Base-by-base conservation (phyloP, 92 coral and sea anemone genomes). In the Muricea muricata region DNA sequence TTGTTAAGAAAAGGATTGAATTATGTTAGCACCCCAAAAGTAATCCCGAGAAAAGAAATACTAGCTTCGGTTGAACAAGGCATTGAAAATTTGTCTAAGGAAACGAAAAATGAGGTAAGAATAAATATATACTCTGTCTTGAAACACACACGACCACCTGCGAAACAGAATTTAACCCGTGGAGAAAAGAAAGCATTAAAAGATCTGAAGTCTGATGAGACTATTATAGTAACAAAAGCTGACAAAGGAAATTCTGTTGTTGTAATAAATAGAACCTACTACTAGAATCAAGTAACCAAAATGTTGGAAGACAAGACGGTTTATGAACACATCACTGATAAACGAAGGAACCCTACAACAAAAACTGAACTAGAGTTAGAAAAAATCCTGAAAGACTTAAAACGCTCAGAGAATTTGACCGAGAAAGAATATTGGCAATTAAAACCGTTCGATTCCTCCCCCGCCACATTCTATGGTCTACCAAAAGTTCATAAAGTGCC, bases 201-300 rank as follows among this genome's bases (percentile, higher is more conserved):
- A 20, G 58, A 20, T 20, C 69, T 73, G 5, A 74, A 79, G 80
- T 29, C 85, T n/a, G 87, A 89, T 57, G 39, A 73, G 60, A 31
- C 92, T 18, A 85, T 79, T 65, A 85, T 74, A 45, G 66, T 80
- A 20, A 58, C 57, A 34, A 85, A 80, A 29, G 87, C 89, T 6
- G 87, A 85, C 89, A 89, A 89, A 42, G 85, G 85, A 52, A 39
- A 83, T 42, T 87, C 87, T 0, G 42, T 39, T 11, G 74, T 67
- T 26, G 20, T 67, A 20, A 71, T 71, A 56, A 32, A 41, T 39
- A 71, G 24, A 31, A 29, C 78, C 2, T 21, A 55, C 6, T 78
- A 57, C 7, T 15, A 2, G 47, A 33, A 21, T 1, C 54, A 57
- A 25, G 83, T 78, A 15, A 34, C 30, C 71, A 26, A 54, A 5